Evolutionary conservation across 2,888 invertebrate genomes (phyloP).

Genomic region (Sepiola atlantica): DNA sequence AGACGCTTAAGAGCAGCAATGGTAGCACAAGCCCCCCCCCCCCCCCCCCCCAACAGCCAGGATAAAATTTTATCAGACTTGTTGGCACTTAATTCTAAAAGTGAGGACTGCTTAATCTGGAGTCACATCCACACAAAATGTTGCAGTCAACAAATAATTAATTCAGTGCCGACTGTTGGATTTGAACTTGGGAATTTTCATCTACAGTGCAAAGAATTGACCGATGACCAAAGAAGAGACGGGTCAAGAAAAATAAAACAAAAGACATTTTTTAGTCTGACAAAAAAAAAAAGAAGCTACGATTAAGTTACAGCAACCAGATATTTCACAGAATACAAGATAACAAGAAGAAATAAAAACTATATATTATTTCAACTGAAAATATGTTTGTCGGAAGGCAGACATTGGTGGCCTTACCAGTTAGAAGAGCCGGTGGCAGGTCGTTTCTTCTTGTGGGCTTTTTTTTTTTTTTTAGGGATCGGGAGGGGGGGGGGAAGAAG

Average conservation of each 20-base stretch:
- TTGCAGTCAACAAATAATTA: background rate
- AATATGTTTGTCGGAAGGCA: background rate
- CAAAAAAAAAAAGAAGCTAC: background rate
- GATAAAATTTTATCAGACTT: background rate
- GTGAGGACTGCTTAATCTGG: background rate
- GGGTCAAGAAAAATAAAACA: background rate
- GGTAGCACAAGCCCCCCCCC: background rate
- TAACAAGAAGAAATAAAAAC: background rate
- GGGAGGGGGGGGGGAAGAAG: background rate
- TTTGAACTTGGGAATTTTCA: background rate
- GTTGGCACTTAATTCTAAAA: background rate
- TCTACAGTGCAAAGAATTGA: background rate
- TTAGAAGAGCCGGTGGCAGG: background rate
- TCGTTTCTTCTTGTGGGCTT: background rate
- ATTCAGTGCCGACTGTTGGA: background rate
- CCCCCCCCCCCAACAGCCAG: background rate
- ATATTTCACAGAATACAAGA: background rate
- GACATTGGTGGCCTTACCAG: background rate
- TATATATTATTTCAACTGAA: background rate
- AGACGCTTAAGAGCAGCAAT: background rate
- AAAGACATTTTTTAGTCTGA: background rate
- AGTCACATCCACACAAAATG: background rate
- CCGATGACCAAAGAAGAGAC: background rate
- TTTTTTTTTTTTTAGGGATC: background rate
- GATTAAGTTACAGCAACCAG: background rate